phyloP scores from a whole-genome alignment of 2,113 vertebrate genomes.

The Camelus dromedarius region DNA sequence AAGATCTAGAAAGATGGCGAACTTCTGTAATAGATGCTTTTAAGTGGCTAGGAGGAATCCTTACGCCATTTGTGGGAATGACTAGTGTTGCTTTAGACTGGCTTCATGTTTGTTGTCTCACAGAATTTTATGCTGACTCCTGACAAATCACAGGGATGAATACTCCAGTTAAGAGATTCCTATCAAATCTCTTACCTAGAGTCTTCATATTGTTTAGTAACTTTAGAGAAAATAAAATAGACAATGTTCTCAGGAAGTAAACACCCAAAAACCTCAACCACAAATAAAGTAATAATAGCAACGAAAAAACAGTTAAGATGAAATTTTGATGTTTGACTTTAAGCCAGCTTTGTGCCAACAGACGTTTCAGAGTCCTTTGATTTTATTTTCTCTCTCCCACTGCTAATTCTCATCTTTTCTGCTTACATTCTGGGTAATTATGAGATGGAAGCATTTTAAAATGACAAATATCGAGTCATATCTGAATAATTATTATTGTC shows the following conservation, averaged over 20 bases:
- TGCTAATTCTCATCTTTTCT: slow-evolving; percentile 11
- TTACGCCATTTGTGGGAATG: accelerated
- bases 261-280: background rate
- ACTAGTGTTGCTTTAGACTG: background rate
- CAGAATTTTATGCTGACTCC: slow-evolving; percentile 2
- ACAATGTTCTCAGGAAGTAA: background rate
- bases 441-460: slow-evolving; percentile 3
- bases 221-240: slow-evolving; percentile 8
- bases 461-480: background rate
- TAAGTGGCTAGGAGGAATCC: background rate
- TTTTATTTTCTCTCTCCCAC: slow-evolving; percentile 6
- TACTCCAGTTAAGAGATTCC: too few species aligned
- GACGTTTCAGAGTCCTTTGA: background rate
- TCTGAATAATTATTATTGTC: background rate
- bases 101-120: background rate
- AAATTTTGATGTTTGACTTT: background rate
- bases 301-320: background rate
- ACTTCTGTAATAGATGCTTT: background rate
- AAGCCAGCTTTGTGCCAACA: background rate
- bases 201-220: background rate
- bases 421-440: background rate
- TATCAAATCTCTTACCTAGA: background rate
- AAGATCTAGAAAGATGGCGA: background rate
- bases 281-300: background rate
- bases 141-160: background rate